Percentiles rank a stretch among this genome's conserved stretches.
Evolutionary conservation across 2,797 vertebrate genomes (phyloP).

Genomic region (Danio albolineatus): DNA sequence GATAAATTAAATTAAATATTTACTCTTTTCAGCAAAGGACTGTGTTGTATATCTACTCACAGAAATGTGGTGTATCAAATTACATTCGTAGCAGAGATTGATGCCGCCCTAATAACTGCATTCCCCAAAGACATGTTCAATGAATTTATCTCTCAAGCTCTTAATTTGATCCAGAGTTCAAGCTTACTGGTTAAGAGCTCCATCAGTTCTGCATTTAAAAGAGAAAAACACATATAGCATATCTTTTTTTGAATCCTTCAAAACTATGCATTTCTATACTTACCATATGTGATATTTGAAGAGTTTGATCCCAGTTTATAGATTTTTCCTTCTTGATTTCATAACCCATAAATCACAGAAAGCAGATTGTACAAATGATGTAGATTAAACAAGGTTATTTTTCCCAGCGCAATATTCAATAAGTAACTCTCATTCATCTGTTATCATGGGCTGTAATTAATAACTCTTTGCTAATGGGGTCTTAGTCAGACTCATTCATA

Average conservation of each 20-base stretch:
- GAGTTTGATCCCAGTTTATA: not conserved
- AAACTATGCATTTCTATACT: not conserved
- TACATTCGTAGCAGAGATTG: slow-evolving; percentile 39
- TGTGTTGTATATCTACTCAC: slow-evolving; percentile 10
- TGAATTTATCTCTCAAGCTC: not conserved
- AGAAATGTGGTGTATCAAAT: slow-evolving; percentile 33
- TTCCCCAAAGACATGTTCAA: slow-evolving; percentile 43
- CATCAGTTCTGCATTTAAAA: not conserved
- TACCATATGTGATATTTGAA: not conserved
- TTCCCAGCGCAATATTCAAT: slow-evolving; percentile 49
- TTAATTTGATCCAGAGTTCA: slow-evolving; percentile 22
- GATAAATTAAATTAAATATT: slow-evolving; percentile 7
- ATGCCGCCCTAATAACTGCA: slow-evolving; percentile 21
- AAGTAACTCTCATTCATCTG: slow-evolving; percentile 58
- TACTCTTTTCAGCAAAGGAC: slow-evolving; percentile 20
- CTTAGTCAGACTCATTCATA: slow-evolving; percentile 58
- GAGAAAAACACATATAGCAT: not conserved
- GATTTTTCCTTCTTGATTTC: slow-evolving; percentile 10
- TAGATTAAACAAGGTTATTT: slow-evolving; percentile 44
- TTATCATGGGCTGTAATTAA: slow-evolving; percentile 63
- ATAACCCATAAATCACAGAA: slow-evolving; percentile 20
- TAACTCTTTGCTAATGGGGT: slow-evolving; percentile 60
- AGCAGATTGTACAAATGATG: slow-evolving; percentile 2
- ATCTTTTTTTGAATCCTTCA: not conserved
- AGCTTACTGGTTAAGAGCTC: not conserved